Evolutionary conservation across 2,888 invertebrate species (phyloP).

Genomic region (Hirtodrosophila cameraria): DNA sequence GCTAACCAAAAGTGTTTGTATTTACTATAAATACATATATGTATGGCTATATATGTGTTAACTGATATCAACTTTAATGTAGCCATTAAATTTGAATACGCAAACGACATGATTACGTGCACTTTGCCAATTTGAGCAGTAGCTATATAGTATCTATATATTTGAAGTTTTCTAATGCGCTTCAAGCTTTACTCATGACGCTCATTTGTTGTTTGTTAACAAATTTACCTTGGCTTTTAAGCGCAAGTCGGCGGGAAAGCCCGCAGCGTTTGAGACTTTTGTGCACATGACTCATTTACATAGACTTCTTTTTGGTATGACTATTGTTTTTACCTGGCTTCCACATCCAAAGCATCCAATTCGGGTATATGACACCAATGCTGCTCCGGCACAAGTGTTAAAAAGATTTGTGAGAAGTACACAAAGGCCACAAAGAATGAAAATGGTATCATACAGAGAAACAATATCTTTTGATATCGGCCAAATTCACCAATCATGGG

Average conservation of each 20-base stretch:
- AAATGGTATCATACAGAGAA: slow-evolving; percentile 93
- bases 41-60: too few relatives aligned
- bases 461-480: slow-evolving; percentile 92
- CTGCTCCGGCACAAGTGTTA: slow-evolving; percentile 91
- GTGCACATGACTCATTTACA: slow-evolving; percentile 22
- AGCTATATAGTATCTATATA: slow-evolving; percentile 2
- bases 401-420: slow-evolving; percentile 95
- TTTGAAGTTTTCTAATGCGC: too few relatives aligned
- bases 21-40: background rate
- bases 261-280: background rate
- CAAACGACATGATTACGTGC: slow-evolving; percentile 10
- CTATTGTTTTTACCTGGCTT: slow-evolving; percentile 86
- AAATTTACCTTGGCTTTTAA: background rate
- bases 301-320: background rate
- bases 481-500: slow-evolving; percentile 94
- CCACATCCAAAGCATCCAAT: slow-evolving; percentile 84
- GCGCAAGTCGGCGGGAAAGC: slow-evolving; percentile 21
- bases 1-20: slow-evolving; percentile 13
- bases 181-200: background rate
- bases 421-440: slow-evolving; percentile 95
- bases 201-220: slow-evolving; percentile 4
- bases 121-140: slow-evolving; percentile 4
- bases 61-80: slow-evolving; percentile 15
- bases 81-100: slow-evolving; percentile 20
- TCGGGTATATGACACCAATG: slow-evolving; percentile 94